Percentiles rank a stretch among this genome's conserved stretches.
Conservation (phyloP, 2,888 invertebrate genomes). For the Artemia sinica region DNA sequence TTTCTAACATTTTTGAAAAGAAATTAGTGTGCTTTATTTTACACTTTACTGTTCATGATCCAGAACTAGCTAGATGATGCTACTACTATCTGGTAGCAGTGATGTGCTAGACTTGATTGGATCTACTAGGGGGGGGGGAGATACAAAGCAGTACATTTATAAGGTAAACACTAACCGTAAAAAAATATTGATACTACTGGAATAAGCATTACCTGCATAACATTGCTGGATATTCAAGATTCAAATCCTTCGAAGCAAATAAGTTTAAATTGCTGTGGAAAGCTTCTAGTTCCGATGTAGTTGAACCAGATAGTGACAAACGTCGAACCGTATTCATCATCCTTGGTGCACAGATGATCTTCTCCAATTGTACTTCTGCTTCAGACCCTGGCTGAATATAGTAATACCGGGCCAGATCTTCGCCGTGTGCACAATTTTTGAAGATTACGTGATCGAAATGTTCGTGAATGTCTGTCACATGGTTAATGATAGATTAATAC, state of each 20-base stretch:
- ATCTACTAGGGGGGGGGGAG: no score
- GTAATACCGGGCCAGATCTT: constrained; percentile 3
- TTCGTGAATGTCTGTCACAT: not conserved
- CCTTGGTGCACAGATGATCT: not conserved
- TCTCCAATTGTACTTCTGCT: not conserved
- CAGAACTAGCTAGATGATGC: no score
- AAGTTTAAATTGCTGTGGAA: not conserved
- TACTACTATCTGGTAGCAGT: no score
- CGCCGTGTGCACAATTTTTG: not conserved
- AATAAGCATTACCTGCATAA: not conserved
- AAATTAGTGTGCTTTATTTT: no score
- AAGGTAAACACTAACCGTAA: no score
- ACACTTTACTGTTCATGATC: no score
- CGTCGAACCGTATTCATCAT: not conserved
- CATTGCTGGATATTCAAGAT: not conserved
- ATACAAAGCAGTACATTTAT: no score
- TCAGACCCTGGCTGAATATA: not conserved
- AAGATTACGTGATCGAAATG: not conserved
- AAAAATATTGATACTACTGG: no score
- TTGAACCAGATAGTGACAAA: not conserved
- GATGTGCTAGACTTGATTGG: no score
- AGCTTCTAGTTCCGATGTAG: not conserved
- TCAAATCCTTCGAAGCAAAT: not conserved
- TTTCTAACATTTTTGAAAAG: no score
- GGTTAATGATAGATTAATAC: not conserved